These are phyloP conservation scores for Pseudonaja textilis DNA, from an alignment of 2,113 vertebrate genomes.

Conservation along the genomic window DNA sequence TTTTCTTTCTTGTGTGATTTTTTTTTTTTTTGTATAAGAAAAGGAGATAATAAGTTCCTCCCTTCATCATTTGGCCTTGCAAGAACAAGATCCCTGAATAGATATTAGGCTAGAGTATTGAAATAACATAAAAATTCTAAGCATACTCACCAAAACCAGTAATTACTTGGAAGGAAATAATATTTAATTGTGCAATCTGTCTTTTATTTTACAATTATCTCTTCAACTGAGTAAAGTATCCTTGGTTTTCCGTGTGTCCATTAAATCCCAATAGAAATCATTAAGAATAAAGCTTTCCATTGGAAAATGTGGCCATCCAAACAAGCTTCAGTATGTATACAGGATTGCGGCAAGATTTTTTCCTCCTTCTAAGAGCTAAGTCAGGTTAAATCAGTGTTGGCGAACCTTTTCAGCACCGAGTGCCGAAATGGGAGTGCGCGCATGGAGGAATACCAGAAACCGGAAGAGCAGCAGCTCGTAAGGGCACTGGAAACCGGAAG, in stretches of 20 bases:
- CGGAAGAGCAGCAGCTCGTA: no score
- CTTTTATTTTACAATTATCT: not conserved
- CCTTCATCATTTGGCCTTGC: not conserved
- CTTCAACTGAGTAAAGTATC: not conserved
- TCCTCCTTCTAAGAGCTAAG: not conserved
- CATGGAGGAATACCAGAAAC: no score
- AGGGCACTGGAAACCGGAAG: no score
- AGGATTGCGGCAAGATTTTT: not conserved
- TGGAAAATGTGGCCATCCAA: not conserved
- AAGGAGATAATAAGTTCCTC: not conserved
- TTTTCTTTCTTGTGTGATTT: not conserved
- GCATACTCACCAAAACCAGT: not conserved
- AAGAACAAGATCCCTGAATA: not conserved
- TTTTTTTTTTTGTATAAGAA: not conserved
- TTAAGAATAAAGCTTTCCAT: not conserved
- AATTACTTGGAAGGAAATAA: not conserved
- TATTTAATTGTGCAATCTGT: not conserved
- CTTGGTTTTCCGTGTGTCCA: not conserved
- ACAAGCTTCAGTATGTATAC: no score
- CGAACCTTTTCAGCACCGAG: no score
- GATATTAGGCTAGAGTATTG: not conserved
- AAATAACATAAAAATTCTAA: not conserved
- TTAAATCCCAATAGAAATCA: not conserved
- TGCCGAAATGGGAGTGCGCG: no score
- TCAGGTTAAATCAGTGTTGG: not conserved